Evolutionary conservation across 2,888 invertebrate genomes (phyloP), one percentile per base, ranked within the genome.

Genomic region (Patella caerulea): DNA sequence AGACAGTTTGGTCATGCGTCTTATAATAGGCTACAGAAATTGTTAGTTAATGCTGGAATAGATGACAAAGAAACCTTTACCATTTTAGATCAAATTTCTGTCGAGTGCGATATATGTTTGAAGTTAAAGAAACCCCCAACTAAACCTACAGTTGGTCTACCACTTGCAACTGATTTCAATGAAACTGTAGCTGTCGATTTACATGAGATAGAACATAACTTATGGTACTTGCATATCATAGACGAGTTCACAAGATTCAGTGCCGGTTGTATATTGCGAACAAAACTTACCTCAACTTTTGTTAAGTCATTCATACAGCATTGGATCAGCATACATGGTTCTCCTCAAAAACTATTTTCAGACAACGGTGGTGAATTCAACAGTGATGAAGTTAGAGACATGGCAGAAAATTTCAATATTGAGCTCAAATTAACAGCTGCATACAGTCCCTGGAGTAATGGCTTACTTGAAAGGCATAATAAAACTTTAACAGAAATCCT

Each of bases 321-420:
- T 19, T 74, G 72, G 79, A 77, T 79, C 53, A 34, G 65, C 59
- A 59, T 74, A 59, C 77, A 78, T 73, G 74, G 78, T 45, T 72
- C 78, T 24, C 78, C 74, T 55, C 75, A 72, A 74, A 69, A 75
- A 56, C 74, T 78, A 7, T 78, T 70, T 59, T 76, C 73, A n/a
- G 80, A 78, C 34, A 78, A 80, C 71, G 78, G 80, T 12, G 77
- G 78, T 14, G 77, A 80, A 53, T 80, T 80, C 69, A 76, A 78
- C n/a, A 75, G 65, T 55, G 59, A 70, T 29, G 75, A 75, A 59
- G 75, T 80, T 24, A 53, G 74, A 53, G 80, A 80, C 45, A 80
- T 80, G 77, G 72, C 72, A 55, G 78, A 78, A 73, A 78, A 80
- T 65, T 79, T 80, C 52, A 80, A 80, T 53, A 80, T 78, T 52